Evolutionary conservation across 2,113 vertebrate species (phyloP).

Genomic region (Propithecus coquereli): DNA sequence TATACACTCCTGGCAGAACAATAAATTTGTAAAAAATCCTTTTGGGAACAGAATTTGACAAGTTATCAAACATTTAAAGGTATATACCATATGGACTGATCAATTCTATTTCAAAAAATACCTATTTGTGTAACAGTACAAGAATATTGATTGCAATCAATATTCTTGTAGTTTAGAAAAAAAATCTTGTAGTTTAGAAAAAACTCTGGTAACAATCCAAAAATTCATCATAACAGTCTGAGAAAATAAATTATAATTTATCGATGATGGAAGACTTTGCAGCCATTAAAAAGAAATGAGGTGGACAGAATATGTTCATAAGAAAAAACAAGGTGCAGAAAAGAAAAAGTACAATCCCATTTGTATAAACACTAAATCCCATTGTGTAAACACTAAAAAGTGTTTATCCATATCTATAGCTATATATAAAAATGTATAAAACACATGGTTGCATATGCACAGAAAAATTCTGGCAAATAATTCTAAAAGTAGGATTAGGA

Average conservation of each 20-base stretch:
- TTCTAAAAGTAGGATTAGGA: not conserved
- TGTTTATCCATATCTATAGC: not conserved
- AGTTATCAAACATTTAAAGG: not conserved
- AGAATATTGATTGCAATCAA: not conserved
- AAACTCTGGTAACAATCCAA: constrained; percentile 2
- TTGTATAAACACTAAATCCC: not conserved
- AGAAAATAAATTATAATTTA: not conserved
- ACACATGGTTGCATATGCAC: not conserved
- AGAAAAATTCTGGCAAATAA: not conserved
- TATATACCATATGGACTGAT: not conserved
- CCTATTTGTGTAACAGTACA: not conserved
- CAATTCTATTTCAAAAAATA: constrained; percentile 44
- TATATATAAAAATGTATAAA: not conserved
- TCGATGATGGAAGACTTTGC: not conserved
- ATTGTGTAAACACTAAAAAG: not conserved
- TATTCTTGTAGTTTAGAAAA: not conserved
- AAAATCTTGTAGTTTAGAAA: not conserved
- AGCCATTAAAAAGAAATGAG: not conserved
- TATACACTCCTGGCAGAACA: not conserved
- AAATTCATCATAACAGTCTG: not conserved
- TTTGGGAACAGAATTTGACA: constrained; percentile 32
- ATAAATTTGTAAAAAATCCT: not conserved
- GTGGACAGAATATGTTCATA: not conserved
- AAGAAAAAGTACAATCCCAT: not conserved
- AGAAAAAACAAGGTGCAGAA: not conserved